Evolutionary conservation across 2,888 invertebrate species (phyloP).

Genomic region (Amphipoea lucens): DNA sequence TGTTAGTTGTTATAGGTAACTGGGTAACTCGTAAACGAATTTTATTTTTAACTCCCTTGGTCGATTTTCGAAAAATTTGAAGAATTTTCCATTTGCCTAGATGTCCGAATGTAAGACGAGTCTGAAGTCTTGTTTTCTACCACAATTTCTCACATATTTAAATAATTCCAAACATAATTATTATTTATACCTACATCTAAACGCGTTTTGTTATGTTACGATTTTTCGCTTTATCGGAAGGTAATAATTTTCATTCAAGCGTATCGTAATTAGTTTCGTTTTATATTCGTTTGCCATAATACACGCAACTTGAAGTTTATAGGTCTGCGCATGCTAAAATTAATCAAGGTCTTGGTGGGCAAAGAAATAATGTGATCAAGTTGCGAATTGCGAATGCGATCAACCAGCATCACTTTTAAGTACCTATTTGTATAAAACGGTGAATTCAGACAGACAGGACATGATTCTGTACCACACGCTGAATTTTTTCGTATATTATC

Average conservation of each 20-base stretch:
- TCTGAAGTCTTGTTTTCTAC: not conserved
- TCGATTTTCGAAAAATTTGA: no score
- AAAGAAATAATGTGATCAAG: not conserved
- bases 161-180: not conserved
- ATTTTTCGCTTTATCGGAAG: slow-evolving; percentile 41
- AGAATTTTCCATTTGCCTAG: not conserved
- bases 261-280: slow-evolving; percentile 48
- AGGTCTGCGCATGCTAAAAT: not conserved
- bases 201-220: slow-evolving; percentile 28
- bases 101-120: not conserved
- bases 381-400: not conserved
- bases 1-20: not conserved
- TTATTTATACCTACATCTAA: not conserved
- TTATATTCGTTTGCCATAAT: slow-evolving; percentile 24
- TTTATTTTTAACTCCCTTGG: not conserved
- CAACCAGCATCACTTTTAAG: not conserved
- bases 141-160: not conserved
- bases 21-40: not conserved
- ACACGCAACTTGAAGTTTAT: not conserved
- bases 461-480: not conserved
- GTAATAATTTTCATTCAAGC: slow-evolving; percentile 46
- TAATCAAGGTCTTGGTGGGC: slow-evolving; percentile 4
- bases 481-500: not conserved
- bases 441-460: not conserved
- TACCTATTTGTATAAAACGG: not conserved